These are phyloP conservation scores for Dendroctonus valens DNA, from an alignment of 1,140 invertebrate genomes.

Conservation along the genomic window DNA sequence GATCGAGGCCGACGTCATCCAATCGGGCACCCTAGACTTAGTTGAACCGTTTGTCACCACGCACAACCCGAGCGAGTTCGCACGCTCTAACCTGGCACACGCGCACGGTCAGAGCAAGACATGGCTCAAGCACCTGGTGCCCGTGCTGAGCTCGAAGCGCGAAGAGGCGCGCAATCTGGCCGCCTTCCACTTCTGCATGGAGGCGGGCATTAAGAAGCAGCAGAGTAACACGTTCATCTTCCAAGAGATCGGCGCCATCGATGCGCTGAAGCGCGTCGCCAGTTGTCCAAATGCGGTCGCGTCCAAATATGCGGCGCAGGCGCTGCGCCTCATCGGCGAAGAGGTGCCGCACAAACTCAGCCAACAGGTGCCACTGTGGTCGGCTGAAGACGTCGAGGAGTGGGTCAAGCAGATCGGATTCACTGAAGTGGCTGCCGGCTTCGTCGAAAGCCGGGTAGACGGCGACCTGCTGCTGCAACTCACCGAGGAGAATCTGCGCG, in stretches of 20 bases:
- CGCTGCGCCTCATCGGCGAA: conserved; percentile 91
- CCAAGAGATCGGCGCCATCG: conserved; percentile 91
- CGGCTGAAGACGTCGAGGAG: conserved; percentile 90
- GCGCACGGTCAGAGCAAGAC: conserved; percentile 95
- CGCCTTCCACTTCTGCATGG: conserved; percentile 99
- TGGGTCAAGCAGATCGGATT: conserved; percentile 99
- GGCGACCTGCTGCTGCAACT: conserved; percentile 95
- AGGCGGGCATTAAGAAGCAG: conserved; percentile 95
- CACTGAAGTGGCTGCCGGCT: conserved; percentile 75
- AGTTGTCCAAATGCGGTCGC: conserved; percentile 97
- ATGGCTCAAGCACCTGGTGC: conserved; percentile 91
- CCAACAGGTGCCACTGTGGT: conserved; percentile 98
- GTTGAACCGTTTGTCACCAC: conserved; percentile 95
- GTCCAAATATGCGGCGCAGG: conserved; percentile 95
- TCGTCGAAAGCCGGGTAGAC: conserved; percentile 91
- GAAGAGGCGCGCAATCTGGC: conserved; percentile 95
- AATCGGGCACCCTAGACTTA: conserved; percentile 91
- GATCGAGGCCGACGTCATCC: conserved; percentile 93
- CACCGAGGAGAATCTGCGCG: conserved; percentile 85
- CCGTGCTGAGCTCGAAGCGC: conserved; percentile 92
- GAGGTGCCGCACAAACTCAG: conserved; percentile 96
- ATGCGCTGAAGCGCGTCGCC: conserved; percentile 93
- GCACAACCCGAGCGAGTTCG: conserved; percentile 94
- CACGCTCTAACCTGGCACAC: conserved; percentile 86
- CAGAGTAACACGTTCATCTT: conserved; percentile 95